Conservation (phyloP, 2,888 invertebrate species). For the Diplazon laetatorius region DNA sequence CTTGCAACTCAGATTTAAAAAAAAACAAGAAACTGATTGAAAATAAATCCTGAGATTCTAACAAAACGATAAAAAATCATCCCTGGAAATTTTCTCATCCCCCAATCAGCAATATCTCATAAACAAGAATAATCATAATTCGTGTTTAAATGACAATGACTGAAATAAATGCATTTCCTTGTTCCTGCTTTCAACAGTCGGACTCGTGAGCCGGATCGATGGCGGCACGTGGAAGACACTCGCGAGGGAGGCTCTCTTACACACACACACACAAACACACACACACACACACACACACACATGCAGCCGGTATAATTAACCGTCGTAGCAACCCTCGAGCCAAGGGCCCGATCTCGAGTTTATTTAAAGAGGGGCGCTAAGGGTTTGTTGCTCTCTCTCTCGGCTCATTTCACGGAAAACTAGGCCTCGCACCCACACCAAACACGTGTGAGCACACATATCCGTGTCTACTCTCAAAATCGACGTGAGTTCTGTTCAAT, state of each 20-base stretch:
- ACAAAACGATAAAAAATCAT: background rate
- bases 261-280: no score
- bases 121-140: background rate
- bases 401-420: conserved; percentile 18
- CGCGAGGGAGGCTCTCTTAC: no score
- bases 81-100: background rate
- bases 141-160: no score
- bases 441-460: background rate
- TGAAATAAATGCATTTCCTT: conserved; percentile 14
- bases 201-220: background rate
- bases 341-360: conserved; percentile 56
- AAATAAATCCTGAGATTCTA: no score
- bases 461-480: no score
- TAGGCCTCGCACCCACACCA: background rate
- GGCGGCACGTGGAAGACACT: background rate
- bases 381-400: conserved; percentile 55
- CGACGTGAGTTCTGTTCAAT: background rate
- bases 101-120: background rate
- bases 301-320: conserved; percentile 55
- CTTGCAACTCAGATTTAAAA: no score
- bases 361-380: conserved; percentile 57
- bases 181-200: conserved; percentile 25
- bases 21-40: no score
- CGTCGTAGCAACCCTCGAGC: conserved; percentile 43
- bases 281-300: no score